Evolutionary conservation across 2,113 vertebrate species (phyloP), one percentile per base, ranked within the genome.

Genomic region (Arothron firmamentum): DNA sequence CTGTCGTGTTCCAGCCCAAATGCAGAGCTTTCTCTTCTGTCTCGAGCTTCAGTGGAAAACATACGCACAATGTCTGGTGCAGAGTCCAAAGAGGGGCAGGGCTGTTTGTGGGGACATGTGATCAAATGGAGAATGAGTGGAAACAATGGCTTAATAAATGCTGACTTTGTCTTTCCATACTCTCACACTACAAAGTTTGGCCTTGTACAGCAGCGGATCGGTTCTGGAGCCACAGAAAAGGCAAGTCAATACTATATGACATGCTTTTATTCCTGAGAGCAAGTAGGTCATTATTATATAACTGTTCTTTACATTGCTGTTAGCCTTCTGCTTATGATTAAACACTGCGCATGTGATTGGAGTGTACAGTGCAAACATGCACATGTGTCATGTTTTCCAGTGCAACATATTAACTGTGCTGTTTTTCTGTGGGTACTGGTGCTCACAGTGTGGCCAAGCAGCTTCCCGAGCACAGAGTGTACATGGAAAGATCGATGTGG

Each of bases 121-220:
- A 58, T 74, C 38, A 61, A 78, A 81, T 58, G 77, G 84, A 73
- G 88, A 76, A 79, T 53, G 79, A 84, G 70, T 88, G 85, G 82
- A 89, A 89, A 88, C 74, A 74, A 80, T 76, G 67, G 79, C 60
- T 62, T 59, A 77, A 58, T 56, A 57, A 21, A 45, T 50, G 45
- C 52, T 7, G 15, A 50, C 17, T 49, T 64, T 38, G 5, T 69
- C 20, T 23, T 51, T 56, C n/a, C 47, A n/a, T 23, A 17, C n/a
- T 70, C 28, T 58, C 57, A 19, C 16, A 45, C 7, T 55, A 15
- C 3, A n/a, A 52, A 11, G 25, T 6, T 38, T 17, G 9, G 17
- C 31, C 20, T 13, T 49, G 34, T 38, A 38, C 34, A 38, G 11
- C 34, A 12, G 34, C 9, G 11, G 11, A 38, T 38, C 25, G 25